Evolutionary conservation across 2,888 invertebrate genomes (phyloP).

Genomic region (Mesorhabditis belari): DNA sequence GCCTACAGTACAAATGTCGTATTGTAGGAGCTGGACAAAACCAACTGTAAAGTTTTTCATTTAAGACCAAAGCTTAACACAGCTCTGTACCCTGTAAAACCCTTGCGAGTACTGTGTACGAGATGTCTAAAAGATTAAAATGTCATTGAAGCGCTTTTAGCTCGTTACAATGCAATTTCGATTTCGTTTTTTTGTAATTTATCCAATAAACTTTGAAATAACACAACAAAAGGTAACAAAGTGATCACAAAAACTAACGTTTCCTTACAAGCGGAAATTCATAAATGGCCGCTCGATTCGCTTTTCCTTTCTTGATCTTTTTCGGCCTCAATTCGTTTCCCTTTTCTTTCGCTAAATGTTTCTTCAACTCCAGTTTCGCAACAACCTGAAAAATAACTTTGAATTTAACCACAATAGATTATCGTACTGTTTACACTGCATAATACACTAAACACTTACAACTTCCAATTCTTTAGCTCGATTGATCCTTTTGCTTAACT

Average conservation of each 20-base stretch:
- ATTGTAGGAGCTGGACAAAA: too few species aligned
- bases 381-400: slow-evolving; percentile 15
- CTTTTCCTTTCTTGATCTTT: slow-evolving; percentile 32
- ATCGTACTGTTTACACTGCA: too few species aligned
- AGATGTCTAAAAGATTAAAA: too few species aligned
- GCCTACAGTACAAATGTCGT: too few species aligned
- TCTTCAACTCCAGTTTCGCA: slow-evolving; percentile 44
- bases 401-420: too few species aligned
- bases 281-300: slow-evolving; percentile 43
- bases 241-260: not conserved
- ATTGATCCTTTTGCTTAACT: slow-evolving; percentile 44
- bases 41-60: too few species aligned
- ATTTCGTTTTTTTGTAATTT: not conserved
- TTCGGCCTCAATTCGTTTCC: slow-evolving; percentile 37
- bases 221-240: not conserved
- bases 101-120: too few species aligned
- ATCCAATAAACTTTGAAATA: not conserved
- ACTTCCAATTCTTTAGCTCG: slow-evolving; percentile 43
- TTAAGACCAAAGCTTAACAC: too few species aligned
- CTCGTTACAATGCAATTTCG: not conserved
- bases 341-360: slow-evolving; percentile 25
- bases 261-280: slow-evolving; percentile 16
- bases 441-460: slow-evolving; percentile 4
- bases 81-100: too few species aligned
- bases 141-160: not conserved